Evolutionary conservation across 2,888 invertebrate species (phyloP), one percentile per base, ranked within the genome.

Genomic region (Trypoxylon attenuatum): DNA sequence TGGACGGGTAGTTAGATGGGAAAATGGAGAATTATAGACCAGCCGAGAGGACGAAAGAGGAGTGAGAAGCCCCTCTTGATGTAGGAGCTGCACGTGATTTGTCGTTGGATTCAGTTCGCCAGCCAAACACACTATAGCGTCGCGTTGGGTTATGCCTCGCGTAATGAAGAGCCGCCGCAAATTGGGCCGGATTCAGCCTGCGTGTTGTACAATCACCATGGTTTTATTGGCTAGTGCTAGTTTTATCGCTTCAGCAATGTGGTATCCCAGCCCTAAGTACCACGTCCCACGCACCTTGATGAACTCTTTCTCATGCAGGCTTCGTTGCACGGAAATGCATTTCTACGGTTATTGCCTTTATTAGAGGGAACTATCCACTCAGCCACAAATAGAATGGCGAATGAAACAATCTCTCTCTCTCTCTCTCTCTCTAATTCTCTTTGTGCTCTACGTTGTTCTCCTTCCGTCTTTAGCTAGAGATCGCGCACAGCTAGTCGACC

Each of bases 291-390:
- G 22, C 38, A 23, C 45, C 39, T 51, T 56, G 27, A 61, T 61
- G 56, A 56, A 56, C 50, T 21, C 60, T 38, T 50, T 56, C n/a
- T 61, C 56, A 61, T 19, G 29, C 18, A 29, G 4, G 18, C 3
- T 8, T 15, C 18, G n/a, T 13, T 23, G 10, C 49, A 5, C 0
- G 51, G 29, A 15, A 23, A 15, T 25, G 2, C 13, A n/a, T 5
- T n/a, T n/a, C 6, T n/a, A 5, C 33, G n/a, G 33, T 33, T 33
- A 33, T 33, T 13, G 13, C 33, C 33, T 33, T 33, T 27, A 27
- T 27, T n/a, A 27, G 1, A 1, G 2, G 8, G 27, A 4, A 6
- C 27, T 10, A 10, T 27, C 3, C 27, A 2, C 2, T 1, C n/a
- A 2, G 2, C n/a, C n/a, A 27, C 8, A 27, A n/a, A 27, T 27